Evolutionary conservation across 2,797 vertebrate genomes (phyloP), one percentile per base, ranked within the genome.

Genomic region (Muscicapa striata): DNA sequence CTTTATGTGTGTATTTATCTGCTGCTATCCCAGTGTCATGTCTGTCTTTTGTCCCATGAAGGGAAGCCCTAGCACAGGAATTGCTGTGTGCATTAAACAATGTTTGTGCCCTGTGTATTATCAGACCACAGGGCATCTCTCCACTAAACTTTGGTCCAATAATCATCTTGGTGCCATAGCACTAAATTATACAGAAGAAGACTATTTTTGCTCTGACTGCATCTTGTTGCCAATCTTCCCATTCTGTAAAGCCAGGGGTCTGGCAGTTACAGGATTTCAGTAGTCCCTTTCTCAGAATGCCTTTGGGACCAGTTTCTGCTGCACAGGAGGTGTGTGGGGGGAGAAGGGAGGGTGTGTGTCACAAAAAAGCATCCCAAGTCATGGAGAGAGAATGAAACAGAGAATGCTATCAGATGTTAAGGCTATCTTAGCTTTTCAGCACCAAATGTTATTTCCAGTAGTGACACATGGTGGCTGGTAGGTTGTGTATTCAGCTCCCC

Each of bases 361-460:
- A 66, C 52, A 70, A 52, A 73, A 72, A 69, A 54, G 4, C 54
- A 57, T 40, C 30, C 21, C 29, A 61, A 74, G 58, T 40, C 49
- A 51, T 2, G 4, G 81, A 82, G 45, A 69, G 26, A 41, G 24
- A 58, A 72, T 51, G n/a, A 55, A 87, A 55, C 10, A 89, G 24
- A 82, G n/a, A 58, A 49, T 75, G 14, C 11, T 91, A 12, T 32
- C 16, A 57, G 66, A 32, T 92, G 52, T 80, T 82, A 90, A 86
- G 94, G 30, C 55, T 85, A 34, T 32, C 52, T 55, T 86, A 26
- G 34, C 22, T 74, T 92, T 79, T 91, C 69, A 80, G 11, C 68
- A 87, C 48, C 82, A 83, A 84, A 83, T 73, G 72, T 68, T 95
- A 88, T 92, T 94, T 96, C 82, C 64, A 85, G 89, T 59, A 55